Conservation (phyloP, 2,113 vertebrate genomes). For the Malurus melanocephalus region DNA sequence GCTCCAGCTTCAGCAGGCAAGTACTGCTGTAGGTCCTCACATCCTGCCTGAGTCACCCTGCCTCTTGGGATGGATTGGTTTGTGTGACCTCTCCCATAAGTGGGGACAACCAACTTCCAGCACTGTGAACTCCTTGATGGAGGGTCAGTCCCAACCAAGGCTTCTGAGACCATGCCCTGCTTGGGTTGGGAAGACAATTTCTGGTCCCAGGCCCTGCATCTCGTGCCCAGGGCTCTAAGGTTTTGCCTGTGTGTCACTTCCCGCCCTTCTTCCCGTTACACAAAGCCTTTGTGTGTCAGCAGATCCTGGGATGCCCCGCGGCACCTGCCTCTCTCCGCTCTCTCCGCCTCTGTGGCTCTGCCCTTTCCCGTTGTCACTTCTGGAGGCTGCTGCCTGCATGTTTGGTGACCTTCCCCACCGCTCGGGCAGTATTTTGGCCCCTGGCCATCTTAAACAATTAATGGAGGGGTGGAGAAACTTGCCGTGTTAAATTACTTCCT, state of each 20-base stretch:
- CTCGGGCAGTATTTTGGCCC: conserved; percentile 37
- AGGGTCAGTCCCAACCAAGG: not conserved
- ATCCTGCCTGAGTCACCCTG: not conserved
- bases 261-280: not conserved
- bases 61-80: not conserved
- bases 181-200: not conserved
- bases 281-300: conserved; percentile 28
- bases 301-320: conserved; percentile 1
- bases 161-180: not conserved
- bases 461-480: conserved; percentile 59
- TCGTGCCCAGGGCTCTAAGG: not conserved
- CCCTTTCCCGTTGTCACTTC: conserved; percentile 47
- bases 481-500: conserved; percentile 64
- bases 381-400: conserved; percentile 31
- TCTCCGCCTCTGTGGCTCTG: conserved; percentile 18
- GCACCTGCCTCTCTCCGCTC: conserved; percentile 46
- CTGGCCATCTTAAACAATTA: conserved; percentile 63
- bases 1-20: not conserved
- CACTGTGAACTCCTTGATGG: not conserved
- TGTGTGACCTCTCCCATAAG: not conserved
- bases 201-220: not conserved
- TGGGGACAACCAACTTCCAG: not conserved
- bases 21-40: not conserved
- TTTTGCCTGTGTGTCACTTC: conserved; percentile 2
- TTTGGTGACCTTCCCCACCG: conserved; percentile 33